A percentile compares a stretch with the other conserved stretches of the same genome.
Conservation (phyloP, 2,113 vertebrate species). For the Candoia aspera region DNA sequence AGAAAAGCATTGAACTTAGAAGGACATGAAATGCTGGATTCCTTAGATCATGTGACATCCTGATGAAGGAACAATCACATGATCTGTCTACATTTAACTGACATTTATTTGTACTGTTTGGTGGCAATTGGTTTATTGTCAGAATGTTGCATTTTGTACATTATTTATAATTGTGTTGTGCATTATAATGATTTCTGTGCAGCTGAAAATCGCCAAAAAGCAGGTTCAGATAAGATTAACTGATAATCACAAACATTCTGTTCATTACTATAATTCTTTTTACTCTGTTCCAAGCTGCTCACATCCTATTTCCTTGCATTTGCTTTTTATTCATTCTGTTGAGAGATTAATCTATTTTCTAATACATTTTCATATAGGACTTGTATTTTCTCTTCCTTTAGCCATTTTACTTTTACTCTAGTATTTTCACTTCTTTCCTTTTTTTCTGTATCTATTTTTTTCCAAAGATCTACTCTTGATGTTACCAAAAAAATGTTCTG, state of each 20-base stretch:
- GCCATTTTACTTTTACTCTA: too few species aligned
- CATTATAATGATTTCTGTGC: neutral
- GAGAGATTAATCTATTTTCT: too few species aligned
- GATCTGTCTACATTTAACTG: neutral
- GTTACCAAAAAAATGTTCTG: neutral
- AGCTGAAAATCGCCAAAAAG: neutral
- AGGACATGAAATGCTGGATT: neutral
- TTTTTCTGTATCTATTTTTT: neutral
- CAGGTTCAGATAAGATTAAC: too few species aligned
- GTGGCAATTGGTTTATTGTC: neutral
- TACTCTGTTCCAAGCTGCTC: too few species aligned
- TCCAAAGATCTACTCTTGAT: neutral
- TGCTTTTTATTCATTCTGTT: too few species aligned
- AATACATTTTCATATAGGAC: too few species aligned
- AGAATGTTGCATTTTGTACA: neutral
- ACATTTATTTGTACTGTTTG: neutral
- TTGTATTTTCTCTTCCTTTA: too few species aligned
- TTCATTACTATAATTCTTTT: too few species aligned
- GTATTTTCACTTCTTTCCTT: neutral
- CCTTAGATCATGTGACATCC: neutral
- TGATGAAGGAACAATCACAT: neutral
- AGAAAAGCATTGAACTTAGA: neutral
- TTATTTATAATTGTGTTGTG: neutral
- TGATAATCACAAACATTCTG: too few species aligned
- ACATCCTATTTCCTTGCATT: too few species aligned